These are phyloP conservation scores for Dendrolimus pini DNA, from an alignment of 2,888 invertebrate genomes.

Conservation along the genomic window DNA sequence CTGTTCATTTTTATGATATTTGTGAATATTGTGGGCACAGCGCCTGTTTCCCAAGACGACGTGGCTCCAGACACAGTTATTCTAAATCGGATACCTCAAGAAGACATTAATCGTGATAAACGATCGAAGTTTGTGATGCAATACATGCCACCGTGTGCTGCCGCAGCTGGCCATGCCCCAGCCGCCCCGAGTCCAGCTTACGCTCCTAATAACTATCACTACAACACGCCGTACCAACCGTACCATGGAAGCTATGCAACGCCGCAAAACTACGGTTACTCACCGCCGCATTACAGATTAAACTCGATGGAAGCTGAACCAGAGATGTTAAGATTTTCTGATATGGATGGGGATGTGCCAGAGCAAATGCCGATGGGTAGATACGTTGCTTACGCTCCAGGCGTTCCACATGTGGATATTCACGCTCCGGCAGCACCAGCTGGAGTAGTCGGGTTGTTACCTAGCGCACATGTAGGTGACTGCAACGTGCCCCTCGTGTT, in stretches of 20 bases:
- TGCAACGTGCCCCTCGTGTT: slow-evolving; percentile 55
- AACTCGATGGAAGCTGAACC: slow-evolving; percentile 29
- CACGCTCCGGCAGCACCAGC: slow-evolving; percentile 20
- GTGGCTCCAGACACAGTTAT: slow-evolving; percentile 12
- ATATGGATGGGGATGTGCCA: slow-evolving; percentile 34
- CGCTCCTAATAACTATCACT: slow-evolving; percentile 17
- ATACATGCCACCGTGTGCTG: slow-evolving; percentile 40
- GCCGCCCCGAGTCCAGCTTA: slow-evolving; percentile 21
- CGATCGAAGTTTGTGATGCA: slow-evolving; percentile 29
- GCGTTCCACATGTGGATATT: slow-evolving; percentile 12
- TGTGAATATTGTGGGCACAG: slow-evolving; percentile 21
- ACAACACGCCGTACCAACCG: slow-evolving; percentile 19
- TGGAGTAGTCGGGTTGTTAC: slow-evolving; percentile 49
- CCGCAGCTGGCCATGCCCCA: slow-evolving; percentile 21
- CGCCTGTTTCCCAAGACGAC: slow-evolving; percentile 23
- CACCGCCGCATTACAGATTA: slow-evolving; percentile 34
- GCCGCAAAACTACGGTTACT: slow-evolving; percentile 25
- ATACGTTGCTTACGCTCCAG: slow-evolving; percentile 27
- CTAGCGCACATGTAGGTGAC: slow-evolving; percentile 44
- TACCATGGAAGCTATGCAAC: slow-evolving; percentile 19
- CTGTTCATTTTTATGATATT: neutral
- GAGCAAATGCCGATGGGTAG: slow-evolving; percentile 39
- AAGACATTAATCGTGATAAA: slow-evolving; percentile 28
- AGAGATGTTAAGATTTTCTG: slow-evolving; percentile 46
- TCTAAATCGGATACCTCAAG: slow-evolving; percentile 3